Percentiles rank a stretch among this genome's conserved stretches.
Conservation (phyloP, 2,113 vertebrate genomes). For the Polyodon spathula region DNA sequence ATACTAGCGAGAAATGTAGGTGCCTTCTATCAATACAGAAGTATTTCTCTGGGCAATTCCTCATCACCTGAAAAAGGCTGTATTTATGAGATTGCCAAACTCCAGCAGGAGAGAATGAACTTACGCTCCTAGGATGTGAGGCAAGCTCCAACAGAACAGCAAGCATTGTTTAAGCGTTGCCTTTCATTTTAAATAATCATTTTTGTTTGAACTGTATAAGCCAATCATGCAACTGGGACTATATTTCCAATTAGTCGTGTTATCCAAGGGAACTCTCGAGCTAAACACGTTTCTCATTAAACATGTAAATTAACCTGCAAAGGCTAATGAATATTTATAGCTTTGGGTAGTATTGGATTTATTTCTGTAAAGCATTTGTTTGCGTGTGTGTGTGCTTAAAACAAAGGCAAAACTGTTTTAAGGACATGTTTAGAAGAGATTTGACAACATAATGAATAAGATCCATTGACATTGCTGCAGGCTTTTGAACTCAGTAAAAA, state of each 20-base stretch:
- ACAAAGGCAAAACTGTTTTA: not conserved
- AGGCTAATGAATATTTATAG: slow-evolving; percentile 28
- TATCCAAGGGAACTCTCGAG: slow-evolving; percentile 26
- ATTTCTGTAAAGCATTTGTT: not conserved
- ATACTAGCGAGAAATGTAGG: too few species aligned
- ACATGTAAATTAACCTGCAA: slow-evolving; percentile 27
- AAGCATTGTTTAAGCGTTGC: slow-evolving; percentile 8
- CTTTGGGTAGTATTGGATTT: not conserved
- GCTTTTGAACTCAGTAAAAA: not conserved
- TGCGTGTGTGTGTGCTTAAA: not conserved
- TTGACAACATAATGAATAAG: not conserved
- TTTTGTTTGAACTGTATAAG: slow-evolving; percentile 21
- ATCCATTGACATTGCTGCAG: not conserved
- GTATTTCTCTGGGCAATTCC: not conserved
- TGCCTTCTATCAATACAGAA: not conserved
- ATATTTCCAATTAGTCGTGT: slow-evolving; percentile 31
- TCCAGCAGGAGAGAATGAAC: not conserved
- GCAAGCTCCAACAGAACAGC: not conserved
- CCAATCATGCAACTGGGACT: slow-evolving; percentile 25
- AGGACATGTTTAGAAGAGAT: not conserved
- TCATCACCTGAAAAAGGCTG: not conserved
- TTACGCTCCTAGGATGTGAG: not conserved
- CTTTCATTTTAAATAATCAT: slow-evolving; percentile 12
- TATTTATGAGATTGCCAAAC: not conserved
- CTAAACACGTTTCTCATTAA: slow-evolving; percentile 20